Evolutionary conservation across 2,797 vertebrate species (phyloP), one percentile per base, ranked within the genome.

Genomic region (Rhabdomys pumilio): DNA sequence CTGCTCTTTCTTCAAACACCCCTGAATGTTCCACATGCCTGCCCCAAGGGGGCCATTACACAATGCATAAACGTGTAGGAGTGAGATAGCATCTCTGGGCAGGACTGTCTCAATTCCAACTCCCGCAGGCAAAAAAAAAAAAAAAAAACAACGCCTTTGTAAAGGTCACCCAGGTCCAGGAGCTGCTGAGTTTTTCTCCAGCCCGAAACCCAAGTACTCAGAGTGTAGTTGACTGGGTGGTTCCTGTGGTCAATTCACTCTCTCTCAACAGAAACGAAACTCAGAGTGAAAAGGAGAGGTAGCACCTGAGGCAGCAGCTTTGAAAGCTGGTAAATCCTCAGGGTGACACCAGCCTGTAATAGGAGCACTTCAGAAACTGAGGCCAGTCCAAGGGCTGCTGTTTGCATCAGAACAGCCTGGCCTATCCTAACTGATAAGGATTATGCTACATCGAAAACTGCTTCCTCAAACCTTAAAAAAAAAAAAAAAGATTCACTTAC

Each of bases 51-150:
- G 89, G 84, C 6, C 53, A 4, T 93, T 94, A 77, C 55, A 31
- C 57, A 94, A 93, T 13, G n/a, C 17, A 31, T 24, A 31, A 85
- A 90, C 53, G 50, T 34, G 47, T 67, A 82, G 24, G 6, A 26
- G n/a, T 19, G 26, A 69, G 96, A 96, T 89, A 96, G 57, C 26
- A 87, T 90, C 90, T 29, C 4, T 7, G 10, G 75, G 57, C 7
- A 4, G 34, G 59, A 86, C 41, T 61, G 19, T 14, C 69, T 89
- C 17, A 41, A n/a, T 41, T 89, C 55, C 55, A 73, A 47, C 59
- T 87, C 77, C 67, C 26, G 24, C 59, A 87, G 91, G 76, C 19
- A 89, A 61, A 69, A 92, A 88, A 87, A 93, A 89, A 61, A 69
- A 92, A 88, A 87, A 93, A 80, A 50, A 53, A 7, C 47, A 69